Evolutionary conservation across 2,113 vertebrate genomes (phyloP).

Genomic region (Raphicerus campestris): DNA sequence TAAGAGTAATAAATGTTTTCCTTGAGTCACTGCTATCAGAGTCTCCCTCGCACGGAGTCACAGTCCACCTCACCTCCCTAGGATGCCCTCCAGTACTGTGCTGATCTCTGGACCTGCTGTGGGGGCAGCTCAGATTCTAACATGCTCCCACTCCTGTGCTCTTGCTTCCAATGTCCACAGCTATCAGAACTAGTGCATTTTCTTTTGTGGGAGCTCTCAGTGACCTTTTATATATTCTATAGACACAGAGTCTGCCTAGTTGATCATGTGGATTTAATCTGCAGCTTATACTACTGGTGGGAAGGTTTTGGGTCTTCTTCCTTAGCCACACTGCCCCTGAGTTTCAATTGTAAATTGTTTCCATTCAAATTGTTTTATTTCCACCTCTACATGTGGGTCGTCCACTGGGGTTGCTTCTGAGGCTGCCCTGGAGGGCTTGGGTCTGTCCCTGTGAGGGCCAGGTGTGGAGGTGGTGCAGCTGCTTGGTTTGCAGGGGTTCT

Average conservation of each 20-base stretch:
- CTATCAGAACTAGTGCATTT: neutral
- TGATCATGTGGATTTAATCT: neutral
- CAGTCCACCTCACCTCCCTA: neutral
- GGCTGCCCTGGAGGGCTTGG: neutral
- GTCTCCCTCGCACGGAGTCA: fast-evolving
- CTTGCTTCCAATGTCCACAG: neutral
- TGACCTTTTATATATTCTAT: neutral
- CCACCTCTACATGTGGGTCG: neutral
- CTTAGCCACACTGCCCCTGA: neutral
- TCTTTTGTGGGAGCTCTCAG: neutral
- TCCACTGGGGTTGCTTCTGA: neutral
- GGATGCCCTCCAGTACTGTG: neutral
- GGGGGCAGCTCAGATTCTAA: neutral
- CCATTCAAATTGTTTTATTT: no score
- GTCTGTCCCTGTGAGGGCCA: neutral
- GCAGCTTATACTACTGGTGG: neutral
- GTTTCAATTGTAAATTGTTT: neutral
- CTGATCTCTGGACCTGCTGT: neutral
- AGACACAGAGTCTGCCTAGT: neutral
- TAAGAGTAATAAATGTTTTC: no score
- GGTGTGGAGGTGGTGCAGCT: neutral
- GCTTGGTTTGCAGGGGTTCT: neutral
- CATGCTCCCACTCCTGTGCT: neutral
- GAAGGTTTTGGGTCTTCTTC: neutral
- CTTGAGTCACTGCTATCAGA: no score